Percentiles rank a stretch among this genome's conserved stretches.
These are phyloP conservation scores for Anniella stebbinsi DNA, from an alignment of 2,797 vertebrate genomes.

Conservation along the genomic window DNA sequence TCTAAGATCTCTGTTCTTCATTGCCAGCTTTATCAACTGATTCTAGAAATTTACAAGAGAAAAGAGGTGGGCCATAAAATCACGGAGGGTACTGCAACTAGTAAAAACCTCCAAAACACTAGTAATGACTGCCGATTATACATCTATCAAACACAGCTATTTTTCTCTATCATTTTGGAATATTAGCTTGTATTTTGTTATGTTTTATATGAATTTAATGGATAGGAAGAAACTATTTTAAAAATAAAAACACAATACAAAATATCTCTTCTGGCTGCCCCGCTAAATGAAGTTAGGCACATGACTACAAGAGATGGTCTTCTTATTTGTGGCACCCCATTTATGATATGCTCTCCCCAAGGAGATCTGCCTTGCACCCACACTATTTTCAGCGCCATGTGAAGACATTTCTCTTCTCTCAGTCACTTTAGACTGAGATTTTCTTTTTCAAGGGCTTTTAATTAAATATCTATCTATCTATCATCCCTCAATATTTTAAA, in stretches of 20 bases:
- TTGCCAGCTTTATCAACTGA: not conserved
- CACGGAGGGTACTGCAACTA: conserved; percentile 10
- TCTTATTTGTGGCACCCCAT: no score
- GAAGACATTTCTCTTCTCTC: no score
- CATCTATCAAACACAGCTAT: conserved; percentile 63
- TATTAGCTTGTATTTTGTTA: conserved; percentile 56
- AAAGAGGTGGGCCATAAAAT: conserved; percentile 1
- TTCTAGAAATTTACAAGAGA: not conserved
- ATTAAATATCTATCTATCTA: not conserved
- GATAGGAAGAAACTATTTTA: conserved; percentile 43
- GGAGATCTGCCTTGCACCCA: no score
- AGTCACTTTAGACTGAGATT: no score
- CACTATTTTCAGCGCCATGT: no score
- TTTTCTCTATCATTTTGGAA: conserved; percentile 54
- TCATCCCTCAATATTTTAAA: no score
- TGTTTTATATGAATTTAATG: conserved; percentile 39
- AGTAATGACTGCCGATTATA: conserved; percentile 67
- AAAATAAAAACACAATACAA: conserved; percentile 34
- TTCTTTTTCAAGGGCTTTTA: no score
- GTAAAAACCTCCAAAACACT: conserved; percentile 47
- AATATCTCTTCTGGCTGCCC: no score
- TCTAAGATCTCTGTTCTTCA: not conserved
- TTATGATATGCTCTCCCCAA: no score
- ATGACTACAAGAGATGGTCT: no score
- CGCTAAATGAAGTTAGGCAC: no score